Conservation (phyloP, 2,797 vertebrate genomes). For the Brachymystax lenok region DNA sequence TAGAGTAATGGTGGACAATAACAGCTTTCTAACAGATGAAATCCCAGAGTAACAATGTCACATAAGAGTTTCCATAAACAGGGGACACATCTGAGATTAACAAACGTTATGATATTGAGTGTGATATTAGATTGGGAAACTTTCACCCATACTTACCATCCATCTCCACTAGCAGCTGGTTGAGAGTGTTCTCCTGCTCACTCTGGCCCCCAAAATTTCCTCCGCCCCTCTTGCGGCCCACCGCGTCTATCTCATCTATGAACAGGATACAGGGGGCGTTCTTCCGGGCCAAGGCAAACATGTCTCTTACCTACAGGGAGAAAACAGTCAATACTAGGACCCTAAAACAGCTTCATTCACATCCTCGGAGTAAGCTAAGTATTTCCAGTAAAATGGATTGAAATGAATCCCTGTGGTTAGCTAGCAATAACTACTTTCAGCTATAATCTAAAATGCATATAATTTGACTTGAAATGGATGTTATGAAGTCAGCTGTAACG, state of each 20-base stretch:
- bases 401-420: no score
- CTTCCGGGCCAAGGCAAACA: constrained; percentile 74
- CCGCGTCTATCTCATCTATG: constrained; percentile 76
- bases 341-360: background rate
- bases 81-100: background rate
- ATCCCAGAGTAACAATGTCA: background rate
- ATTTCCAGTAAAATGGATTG: background rate
- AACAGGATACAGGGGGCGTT: constrained; percentile 77
- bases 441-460: no score
- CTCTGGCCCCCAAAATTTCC: constrained; percentile 73
- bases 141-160: constrained; percentile 56
- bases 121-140: no score
- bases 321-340: background rate
- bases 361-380: background rate
- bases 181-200: constrained; percentile 75
- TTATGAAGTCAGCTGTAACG: no score
- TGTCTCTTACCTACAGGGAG: constrained; percentile 66
- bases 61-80: background rate
- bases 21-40: background rate
- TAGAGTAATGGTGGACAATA: background rate
- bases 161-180: constrained; percentile 76
- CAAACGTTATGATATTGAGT: no score
- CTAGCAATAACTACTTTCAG: no score
- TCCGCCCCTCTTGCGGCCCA: constrained; percentile 67
- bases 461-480: no score